A percentile compares a stretch with the other conserved stretches of the same genome.
Conservation (phyloP, 2,113 vertebrate species). For the Syrrhaptes paradoxus region DNA sequence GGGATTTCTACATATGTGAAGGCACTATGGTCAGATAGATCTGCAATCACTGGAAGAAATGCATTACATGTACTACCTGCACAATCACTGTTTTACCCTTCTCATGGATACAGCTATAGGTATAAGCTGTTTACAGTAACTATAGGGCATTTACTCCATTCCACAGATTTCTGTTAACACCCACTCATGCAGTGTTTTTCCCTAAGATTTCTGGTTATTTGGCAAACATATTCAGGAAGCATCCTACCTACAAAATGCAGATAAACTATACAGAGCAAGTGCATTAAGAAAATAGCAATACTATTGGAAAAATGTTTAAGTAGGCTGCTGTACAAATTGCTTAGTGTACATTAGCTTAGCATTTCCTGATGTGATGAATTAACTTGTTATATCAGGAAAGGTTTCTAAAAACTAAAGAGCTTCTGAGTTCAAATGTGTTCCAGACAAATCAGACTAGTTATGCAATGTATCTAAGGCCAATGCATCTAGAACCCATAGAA, state of each 20-base stretch:
- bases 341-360: neutral
- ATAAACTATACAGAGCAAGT: neutral
- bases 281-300: neutral
- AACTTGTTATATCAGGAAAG: neutral
- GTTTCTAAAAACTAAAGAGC: neutral
- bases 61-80: too few species aligned
- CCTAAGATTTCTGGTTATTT: neutral
- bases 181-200: neutral
- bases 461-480: neutral
- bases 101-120: neutral
- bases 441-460: neutral
- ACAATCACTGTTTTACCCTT: neutral
- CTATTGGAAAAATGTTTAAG: neutral
- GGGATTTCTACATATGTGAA: neutral
- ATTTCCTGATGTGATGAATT: neutral
- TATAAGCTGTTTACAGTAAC: neutral
- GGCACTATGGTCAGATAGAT: neutral
- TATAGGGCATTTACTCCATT: neutral
- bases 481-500: neutral
- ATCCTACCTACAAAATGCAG: neutral
- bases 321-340: neutral
- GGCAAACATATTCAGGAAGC: neutral
- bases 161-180: neutral
- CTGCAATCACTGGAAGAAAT: neutral
- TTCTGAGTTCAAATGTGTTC: neutral